Evolutionary conservation across 2,888 invertebrate species (phyloP).

Genomic region (Folsomia candida): DNA sequence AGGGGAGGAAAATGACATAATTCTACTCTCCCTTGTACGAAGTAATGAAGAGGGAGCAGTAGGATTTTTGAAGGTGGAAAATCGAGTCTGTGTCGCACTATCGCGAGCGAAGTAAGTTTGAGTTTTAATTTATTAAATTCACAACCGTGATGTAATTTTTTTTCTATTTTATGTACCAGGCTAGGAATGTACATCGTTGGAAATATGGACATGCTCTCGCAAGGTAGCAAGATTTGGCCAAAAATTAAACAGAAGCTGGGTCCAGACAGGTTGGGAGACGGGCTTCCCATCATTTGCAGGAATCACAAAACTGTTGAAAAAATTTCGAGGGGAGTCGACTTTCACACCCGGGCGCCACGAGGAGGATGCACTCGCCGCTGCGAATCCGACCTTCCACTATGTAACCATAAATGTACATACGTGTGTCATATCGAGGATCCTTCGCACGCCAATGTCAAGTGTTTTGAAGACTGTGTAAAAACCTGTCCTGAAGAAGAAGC

Average conservation of each 20-base stretch:
- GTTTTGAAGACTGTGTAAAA: slow-evolving; percentile 56
- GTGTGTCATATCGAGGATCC: slow-evolving; percentile 64
- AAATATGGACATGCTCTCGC: slow-evolving; percentile 56
- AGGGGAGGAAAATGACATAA: slow-evolving; percentile 76
- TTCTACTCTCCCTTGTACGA: slow-evolving; percentile 74
- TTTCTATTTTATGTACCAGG: slow-evolving; percentile 25
- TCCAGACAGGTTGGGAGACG: slow-evolving; percentile 37
- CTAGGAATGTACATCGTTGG: slow-evolving; percentile 71
- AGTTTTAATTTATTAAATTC: not conserved
- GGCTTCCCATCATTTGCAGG: slow-evolving; percentile 45
- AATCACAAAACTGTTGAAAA: slow-evolving; percentile 37
- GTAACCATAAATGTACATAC: slow-evolving; percentile 64
- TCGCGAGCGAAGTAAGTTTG: slow-evolving; percentile 65
- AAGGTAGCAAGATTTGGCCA: slow-evolving; percentile 48
- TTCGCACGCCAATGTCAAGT: slow-evolving; percentile 58
- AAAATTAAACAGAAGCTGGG: slow-evolving; percentile 45
- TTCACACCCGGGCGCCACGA: slow-evolving; percentile 54
- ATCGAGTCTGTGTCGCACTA: slow-evolving; percentile 74
- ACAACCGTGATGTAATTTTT: not conserved
- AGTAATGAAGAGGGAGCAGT: slow-evolving; percentile 67
- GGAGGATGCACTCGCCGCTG: slow-evolving; percentile 65
- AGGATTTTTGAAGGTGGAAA: slow-evolving; percentile 68
- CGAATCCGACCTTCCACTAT: slow-evolving; percentile 54
- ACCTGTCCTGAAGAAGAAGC: slow-evolving; percentile 2
- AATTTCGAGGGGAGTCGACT: slow-evolving; percentile 29